Base-by-base conservation (phyloP, 2,888 invertebrate genomes). In the Unio pictorum region DNA sequence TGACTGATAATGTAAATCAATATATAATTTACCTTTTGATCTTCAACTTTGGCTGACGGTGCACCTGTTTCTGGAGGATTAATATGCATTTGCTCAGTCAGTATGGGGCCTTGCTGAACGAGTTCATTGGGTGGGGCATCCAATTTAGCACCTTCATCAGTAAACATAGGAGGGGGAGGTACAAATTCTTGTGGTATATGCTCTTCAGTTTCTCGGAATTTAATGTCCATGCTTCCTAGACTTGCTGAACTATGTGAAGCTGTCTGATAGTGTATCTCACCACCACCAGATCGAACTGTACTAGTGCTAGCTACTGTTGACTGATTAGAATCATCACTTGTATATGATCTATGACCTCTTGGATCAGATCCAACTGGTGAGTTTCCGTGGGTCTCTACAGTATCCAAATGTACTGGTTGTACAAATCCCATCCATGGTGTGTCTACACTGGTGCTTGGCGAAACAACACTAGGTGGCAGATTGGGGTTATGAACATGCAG, bases 161-260 rank as follows among this genome's bases (percentile, higher is more conserved):
- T 76, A 70, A 84, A 84, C 67, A 76, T 75, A 11, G 74, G 70
- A 5, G 81, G 76, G 15, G 80, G 79, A 55, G 78, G 64, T 28
- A 76, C 65, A n/a, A 78, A 65, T 63, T 82, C 81, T 3, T 45
- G 79, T 55, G 78, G 64, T 28, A 76, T 64, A n/a, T 76, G 64
- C 61, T 82, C 81, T 55, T 79, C 79, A 18, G 76, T 76, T 65
- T 81, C 76, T 55, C 74, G 71, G 54, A 76, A 65, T 34, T 69
- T 71, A 2, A 57, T 18, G n/a, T 71, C 63, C 45, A 68, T 63
- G n/a, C 63, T 57, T 15, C 60, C 72, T 57, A 66, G 68, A 61
- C 45, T 45, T 26, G 71, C 67, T 23, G 74, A 74, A 20, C 68
- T 72, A 18, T 77, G 72, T 17, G 76, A 71, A 17, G 70, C 34